Evolutionary conservation across 2,797 vertebrate species (phyloP), one percentile per base, ranked within the genome.

Genomic region (Sebastes vulpes): DNA sequence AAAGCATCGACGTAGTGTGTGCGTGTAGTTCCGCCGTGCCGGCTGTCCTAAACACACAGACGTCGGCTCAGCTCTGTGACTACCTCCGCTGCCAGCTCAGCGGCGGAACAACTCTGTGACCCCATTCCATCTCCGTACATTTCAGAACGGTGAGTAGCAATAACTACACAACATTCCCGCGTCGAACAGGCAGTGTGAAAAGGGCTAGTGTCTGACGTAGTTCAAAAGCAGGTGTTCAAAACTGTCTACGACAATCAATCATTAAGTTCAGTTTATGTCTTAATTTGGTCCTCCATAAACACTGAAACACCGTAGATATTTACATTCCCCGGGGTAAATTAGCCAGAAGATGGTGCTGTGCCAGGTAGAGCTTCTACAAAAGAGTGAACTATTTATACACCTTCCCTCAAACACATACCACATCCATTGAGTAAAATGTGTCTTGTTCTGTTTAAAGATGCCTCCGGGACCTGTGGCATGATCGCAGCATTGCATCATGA

Each of bases 401-500:
- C 18, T 72, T 72, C n/a, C 21, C 6, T 76, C 53, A 1, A 12
- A 75, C 64, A 71, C 52, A 82, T 65, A 85, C 31, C 53, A 29
- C 6, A 75, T 81, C 52, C 46, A 72, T 71, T 82, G 64, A 60
- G 70, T 57, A 70, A 79, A 87, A 88, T 59, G 68, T 63, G 68
- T 74, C 65, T 84, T 70, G 81, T 74, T 89, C 67, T 67, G 79
- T 87, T 85, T 69, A 81, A 79, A 81, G 80, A 54, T 83, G 77
- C 75, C 87, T 77, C 11, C 25, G 3, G 81, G 89, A 54, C 20
- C 38, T 42, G 58, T 78, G 77, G 77, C 68, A 52, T 79, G 72
- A 87, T 81, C 60, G 11, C 71, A 81, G 76, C 80, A 72, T 91
- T 92, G 89, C 90, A 89, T 90, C 88, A 90, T 88, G 84, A 91